Evolutionary conservation across 2,888 invertebrate species (phyloP).

Genomic region (Teleogryllus oceanicus): DNA sequence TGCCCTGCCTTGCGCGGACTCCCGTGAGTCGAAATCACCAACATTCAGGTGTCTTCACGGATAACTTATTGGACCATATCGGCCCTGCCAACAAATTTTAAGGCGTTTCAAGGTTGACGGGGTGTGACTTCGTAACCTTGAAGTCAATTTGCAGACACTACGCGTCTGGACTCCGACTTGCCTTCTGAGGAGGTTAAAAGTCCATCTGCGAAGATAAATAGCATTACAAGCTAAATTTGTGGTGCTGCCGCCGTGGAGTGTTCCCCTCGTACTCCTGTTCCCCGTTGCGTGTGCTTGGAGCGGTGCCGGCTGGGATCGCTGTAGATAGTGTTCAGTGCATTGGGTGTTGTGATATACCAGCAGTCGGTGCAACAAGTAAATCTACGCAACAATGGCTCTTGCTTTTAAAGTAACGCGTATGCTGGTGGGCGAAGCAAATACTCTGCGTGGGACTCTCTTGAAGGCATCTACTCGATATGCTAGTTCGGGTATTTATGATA

Average conservation of each 20-base stretch:
- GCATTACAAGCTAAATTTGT: background rate
- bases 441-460: background rate
- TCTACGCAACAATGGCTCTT: background rate
- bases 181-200: background rate
- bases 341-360: background rate
- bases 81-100: too few relatives aligned
- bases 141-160: too few relatives aligned
- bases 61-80: too few relatives aligned
- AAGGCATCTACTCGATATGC: background rate
- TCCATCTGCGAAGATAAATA: background rate
- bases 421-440: background rate
- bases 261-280: background rate
- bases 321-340: too few relatives aligned
- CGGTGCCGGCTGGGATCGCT: too few relatives aligned
- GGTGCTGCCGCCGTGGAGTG: background rate
- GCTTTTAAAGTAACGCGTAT: background rate
- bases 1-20: too few relatives aligned
- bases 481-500: slow-evolving; percentile 23
- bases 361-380: too few relatives aligned
- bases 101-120: too few relatives aligned
- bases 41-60: too few relatives aligned
- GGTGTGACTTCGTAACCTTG: too few relatives aligned
- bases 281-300: too few relatives aligned
- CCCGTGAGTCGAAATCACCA: too few relatives aligned
- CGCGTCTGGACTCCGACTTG: background rate